phyloP scores from a whole-genome alignment of 2,888 invertebrate genomes.

The Dione juno region DNA sequence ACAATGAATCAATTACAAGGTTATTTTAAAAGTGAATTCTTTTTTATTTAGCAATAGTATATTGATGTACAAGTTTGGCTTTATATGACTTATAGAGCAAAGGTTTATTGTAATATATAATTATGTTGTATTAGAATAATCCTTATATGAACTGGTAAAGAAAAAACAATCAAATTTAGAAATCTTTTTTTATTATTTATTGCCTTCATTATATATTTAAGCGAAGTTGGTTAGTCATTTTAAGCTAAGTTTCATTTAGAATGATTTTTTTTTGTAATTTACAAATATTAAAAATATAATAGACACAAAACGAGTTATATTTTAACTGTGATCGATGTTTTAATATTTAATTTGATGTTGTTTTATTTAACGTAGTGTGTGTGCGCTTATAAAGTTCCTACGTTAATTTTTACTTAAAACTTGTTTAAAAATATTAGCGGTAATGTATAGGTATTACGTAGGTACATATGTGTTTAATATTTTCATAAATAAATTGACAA shows the following conservation, averaged over 20 bases:
- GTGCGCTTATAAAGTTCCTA: constrained; percentile 39
- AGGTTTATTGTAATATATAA: background rate
- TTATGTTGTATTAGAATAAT: background rate
- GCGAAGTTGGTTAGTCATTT: constrained; percentile 8
- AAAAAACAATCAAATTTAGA: background rate
- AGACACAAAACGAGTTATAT: constrained; percentile 13
- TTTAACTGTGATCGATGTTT: constrained; percentile 33
- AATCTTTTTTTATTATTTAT: constrained; percentile 5
- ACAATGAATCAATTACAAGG: too few relatives aligned
- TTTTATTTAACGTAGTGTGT: constrained; percentile 12
- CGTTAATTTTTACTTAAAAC: constrained; percentile 22
- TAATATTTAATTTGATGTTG: constrained; percentile 1
- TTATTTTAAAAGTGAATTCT: background rate
- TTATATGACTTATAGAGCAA: background rate
- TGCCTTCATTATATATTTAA: background rate
- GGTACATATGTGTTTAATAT: background rate
- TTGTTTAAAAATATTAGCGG: constrained; percentile 17
- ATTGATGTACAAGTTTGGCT: background rate
- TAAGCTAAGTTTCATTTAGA: background rate
- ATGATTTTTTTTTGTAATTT: background rate
- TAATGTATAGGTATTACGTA: background rate
- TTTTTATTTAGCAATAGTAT: background rate
- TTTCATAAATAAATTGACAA: background rate
- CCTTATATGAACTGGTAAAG: background rate
- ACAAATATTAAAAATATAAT: background rate